These are phyloP conservation scores for Anthophora plumipes DNA, from an alignment of 2,888 invertebrate species.

Conservation along the genomic window DNA sequence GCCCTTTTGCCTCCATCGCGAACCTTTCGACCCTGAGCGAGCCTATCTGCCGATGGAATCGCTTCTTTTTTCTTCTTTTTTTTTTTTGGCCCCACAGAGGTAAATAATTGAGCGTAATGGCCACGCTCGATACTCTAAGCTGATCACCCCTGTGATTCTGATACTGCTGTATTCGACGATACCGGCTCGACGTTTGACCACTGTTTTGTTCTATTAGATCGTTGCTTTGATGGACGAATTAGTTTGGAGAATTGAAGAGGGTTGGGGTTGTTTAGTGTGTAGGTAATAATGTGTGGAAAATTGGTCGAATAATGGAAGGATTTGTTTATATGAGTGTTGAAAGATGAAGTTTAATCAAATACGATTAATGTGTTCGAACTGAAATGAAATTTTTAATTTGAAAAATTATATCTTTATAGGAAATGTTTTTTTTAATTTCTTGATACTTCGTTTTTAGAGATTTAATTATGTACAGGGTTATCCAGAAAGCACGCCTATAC, in stretches of 20 bases:
- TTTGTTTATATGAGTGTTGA: background rate
- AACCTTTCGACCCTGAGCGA: constrained; percentile 43
- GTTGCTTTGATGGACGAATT: background rate
- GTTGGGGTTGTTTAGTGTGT: background rate
- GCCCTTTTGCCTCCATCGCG: constrained; percentile 74
- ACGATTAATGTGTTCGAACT: no score
- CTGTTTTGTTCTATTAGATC: background rate
- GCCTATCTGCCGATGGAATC: constrained; percentile 51
- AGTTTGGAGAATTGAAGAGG: background rate
- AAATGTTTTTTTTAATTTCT: no score
- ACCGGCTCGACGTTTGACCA: constrained; percentile 2
- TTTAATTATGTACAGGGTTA: no score
- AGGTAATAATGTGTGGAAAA: constrained; percentile 2
- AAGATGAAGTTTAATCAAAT: no score
- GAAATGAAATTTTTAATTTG: no score
- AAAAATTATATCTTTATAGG: no score
- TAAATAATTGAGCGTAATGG: constrained; percentile 53
- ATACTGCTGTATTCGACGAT: background rate
- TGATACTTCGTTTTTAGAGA: no score
- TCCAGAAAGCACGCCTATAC: no score
- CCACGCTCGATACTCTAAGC: background rate
- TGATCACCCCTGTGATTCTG: background rate
- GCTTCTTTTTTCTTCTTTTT: constrained; percentile 14
- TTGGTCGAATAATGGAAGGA: background rate
- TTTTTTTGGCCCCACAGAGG: constrained; percentile 6